phyloP scores from a whole-genome alignment of 2,113 vertebrate species.

The Nibea albiflora region DNA sequence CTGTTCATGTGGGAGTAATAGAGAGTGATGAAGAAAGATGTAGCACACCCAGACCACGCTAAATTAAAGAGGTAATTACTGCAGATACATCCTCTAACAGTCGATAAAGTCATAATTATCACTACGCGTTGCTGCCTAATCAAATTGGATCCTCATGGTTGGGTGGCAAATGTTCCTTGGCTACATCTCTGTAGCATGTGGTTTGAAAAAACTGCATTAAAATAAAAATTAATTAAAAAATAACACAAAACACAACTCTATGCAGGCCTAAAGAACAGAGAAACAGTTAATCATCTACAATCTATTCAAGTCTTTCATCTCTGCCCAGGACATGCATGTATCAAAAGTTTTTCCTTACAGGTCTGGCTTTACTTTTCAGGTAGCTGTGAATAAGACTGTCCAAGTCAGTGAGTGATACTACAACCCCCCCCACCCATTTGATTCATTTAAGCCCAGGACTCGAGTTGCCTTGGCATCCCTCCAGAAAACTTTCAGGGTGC shows the following conservation, averaged over 20 bases:
- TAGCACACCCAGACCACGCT: neutral
- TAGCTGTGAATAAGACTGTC: slow-evolving; percentile 18
- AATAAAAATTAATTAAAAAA: neutral
- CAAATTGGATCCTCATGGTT: neutral
- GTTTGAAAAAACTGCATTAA: neutral
- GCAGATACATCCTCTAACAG: neutral
- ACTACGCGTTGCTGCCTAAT: neutral
- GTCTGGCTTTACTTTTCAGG: slow-evolving; percentile 21
- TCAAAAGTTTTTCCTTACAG: neutral
- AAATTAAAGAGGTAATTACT: neutral
- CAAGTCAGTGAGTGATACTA: slow-evolving; percentile 29
- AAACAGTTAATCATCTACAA: neutral
- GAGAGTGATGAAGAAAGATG: slow-evolving; percentile 6
- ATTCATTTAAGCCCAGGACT: slow-evolving; percentile 48
- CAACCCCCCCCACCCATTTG: slow-evolving; percentile 20
- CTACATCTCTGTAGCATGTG: neutral
- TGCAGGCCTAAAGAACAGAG: neutral
- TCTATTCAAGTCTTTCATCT: neutral
- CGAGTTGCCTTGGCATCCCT: slow-evolving; percentile 28
- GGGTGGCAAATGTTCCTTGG: no score
- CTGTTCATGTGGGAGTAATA: slow-evolving; percentile 38
- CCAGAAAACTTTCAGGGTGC: slow-evolving; percentile 52
- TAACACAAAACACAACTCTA: neutral
- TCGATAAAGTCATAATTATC: neutral
- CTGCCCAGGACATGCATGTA: neutral